Base-by-base conservation (phyloP, 2,888 invertebrate genomes). In the Thera obeliscata region DNA sequence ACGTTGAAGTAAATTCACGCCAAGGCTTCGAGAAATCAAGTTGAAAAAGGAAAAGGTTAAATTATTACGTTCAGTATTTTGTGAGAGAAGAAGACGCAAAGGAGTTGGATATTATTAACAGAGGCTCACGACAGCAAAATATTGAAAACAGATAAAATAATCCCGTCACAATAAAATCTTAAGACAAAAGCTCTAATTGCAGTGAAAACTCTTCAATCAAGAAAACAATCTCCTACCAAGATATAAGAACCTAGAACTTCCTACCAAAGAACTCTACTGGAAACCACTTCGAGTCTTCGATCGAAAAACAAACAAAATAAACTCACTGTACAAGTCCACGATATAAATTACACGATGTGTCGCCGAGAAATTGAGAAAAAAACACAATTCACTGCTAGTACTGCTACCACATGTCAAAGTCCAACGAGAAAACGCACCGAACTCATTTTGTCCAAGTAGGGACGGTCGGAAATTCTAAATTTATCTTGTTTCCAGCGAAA, bases 401-500 rank as follows among this genome's bases (percentile, higher is more conserved):
- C 65, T 63, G 78, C 74, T 72, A 77, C 76, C 78, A 78, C 83
- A 81, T 82, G 81, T 81, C 81, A 83, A 85, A 82, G 84, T 83
- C 78, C 82, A 82, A 80, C 74, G 78, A 78, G 81, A 86, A 87
- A 86, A 82, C 79, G 84, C 83, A 87, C 86, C 86, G 87, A 87
- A 86, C 86, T 85, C 87, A 90, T 90, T 89, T 87, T 81, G 76
- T 84, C 90, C 87, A 89, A 87, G 85, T 89, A 88, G 86, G 90
- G 88, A 83, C 86, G 88, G 87, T 89, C 90, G 89, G 90, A 90
- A 85, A 91, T 91, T 93, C 93, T 93, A 93, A 91, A 89, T 87
- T 89, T 93, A 93, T 89, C 86, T 78, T 69, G 83, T 87, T 93
- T 92, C 90, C 87, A 90, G 84, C 83, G 90, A 93, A 91, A 89